These are phyloP conservation scores for Drosophila vallismaia DNA, from an alignment of 2,888 invertebrate species.

Conservation along the genomic window DNA sequence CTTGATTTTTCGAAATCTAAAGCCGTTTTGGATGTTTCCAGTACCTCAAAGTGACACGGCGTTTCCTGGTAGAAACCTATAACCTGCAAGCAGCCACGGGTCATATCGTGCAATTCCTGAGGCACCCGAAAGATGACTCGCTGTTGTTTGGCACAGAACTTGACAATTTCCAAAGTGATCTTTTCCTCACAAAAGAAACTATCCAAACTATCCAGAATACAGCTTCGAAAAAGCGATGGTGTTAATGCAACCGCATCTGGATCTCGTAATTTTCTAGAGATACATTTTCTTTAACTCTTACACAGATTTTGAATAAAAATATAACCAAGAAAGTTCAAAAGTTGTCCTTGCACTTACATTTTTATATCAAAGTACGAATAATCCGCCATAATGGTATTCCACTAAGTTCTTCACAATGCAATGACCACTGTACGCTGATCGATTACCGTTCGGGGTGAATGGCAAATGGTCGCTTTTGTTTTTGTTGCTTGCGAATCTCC, in stretches of 20 bases:
- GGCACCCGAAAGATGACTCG: slow-evolving; percentile 86
- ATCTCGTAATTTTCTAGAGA: slow-evolving; percentile 84
- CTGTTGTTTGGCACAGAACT: slow-evolving; percentile 84
- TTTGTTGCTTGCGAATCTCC: background rate
- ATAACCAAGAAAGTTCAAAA: background rate
- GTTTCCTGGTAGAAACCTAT: slow-evolving; percentile 84
- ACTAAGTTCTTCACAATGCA: background rate
- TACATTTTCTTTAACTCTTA: background rate
- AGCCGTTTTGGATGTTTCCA: slow-evolving; percentile 83
- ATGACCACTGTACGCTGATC: background rate
- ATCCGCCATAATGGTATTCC: slow-evolving; percentile 74
- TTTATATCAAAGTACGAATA: slow-evolving; percentile 86
- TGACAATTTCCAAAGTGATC: slow-evolving; percentile 86
- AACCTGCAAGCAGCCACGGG: slow-evolving; percentile 86
- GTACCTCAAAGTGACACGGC: slow-evolving; percentile 85
- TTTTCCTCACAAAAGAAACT: slow-evolving; percentile 86
- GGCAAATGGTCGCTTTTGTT: slow-evolving; percentile 4
- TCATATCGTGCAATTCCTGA: slow-evolving; percentile 85
- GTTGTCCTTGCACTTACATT: slow-evolving; percentile 84
- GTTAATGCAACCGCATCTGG: slow-evolving; percentile 82
- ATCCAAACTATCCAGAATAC: slow-evolving; percentile 85
- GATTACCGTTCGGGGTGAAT: slow-evolving; percentile 26
- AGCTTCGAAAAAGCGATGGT: slow-evolving; percentile 85
- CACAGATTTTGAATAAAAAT: background rate
- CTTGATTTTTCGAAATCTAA: slow-evolving; percentile 54